phyloP scores from a whole-genome alignment of 2,797 vertebrate species.

The Ptychobarbus kaznakovi region DNA sequence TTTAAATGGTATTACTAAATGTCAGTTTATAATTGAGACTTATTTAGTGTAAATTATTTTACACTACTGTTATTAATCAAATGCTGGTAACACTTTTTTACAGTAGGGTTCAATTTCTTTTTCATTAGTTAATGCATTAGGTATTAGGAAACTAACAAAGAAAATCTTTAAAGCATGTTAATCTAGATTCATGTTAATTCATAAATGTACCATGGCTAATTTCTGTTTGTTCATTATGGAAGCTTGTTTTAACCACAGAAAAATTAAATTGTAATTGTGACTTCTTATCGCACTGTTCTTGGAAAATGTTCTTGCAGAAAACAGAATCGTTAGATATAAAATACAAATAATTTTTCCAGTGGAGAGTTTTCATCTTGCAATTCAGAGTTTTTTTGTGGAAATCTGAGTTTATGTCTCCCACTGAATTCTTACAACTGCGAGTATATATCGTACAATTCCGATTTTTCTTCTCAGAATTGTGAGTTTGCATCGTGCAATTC shows the following conservation, averaged over 20 bases:
- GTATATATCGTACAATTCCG: too few species aligned
- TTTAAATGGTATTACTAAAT: slow-evolving; percentile 1
- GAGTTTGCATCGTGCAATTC: too few species aligned
- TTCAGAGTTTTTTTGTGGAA: neutral
- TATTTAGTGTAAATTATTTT: slow-evolving; percentile 2
- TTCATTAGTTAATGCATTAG: neutral
- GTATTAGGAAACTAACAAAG: neutral
- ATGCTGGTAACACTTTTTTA: slow-evolving; percentile 6
- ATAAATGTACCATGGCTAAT: neutral
- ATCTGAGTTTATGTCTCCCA: neutral
- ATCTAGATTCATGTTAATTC: neutral
- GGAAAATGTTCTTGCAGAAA: neutral
- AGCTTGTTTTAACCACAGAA: neutral
- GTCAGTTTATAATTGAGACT: neutral
- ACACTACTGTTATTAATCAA: neutral
- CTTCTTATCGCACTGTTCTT: neutral
- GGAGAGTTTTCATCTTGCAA: neutral
- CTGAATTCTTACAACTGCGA: neutral
- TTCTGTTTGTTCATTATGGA: neutral
- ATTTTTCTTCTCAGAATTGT: too few species aligned
- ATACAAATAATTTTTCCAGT: neutral
- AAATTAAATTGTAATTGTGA: neutral
- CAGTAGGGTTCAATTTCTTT: neutral
- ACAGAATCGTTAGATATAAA: neutral
- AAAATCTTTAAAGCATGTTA: neutral